Conservation (phyloP, 2,113 vertebrate species). For the Plotosus lineatus region DNA sequence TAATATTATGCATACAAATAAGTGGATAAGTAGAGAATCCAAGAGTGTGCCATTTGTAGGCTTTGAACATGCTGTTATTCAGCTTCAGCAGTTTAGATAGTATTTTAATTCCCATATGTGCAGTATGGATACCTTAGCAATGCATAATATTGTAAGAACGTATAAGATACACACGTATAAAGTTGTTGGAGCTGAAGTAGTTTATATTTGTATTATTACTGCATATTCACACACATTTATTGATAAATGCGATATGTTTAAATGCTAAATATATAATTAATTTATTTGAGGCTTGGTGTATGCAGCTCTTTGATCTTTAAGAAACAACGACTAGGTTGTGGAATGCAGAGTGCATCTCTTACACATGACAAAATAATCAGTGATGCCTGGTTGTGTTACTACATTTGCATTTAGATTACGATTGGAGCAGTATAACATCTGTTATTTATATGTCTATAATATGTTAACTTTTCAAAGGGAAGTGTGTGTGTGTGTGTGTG, state of each 20-base stretch:
- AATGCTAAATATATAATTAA: background rate
- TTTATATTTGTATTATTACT: background rate
- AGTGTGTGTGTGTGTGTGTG: too few species aligned
- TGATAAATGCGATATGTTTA: background rate
- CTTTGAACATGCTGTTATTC: background rate
- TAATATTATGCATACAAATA: background rate
- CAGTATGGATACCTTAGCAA: background rate
- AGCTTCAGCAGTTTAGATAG: too few species aligned
- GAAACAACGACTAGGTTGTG: background rate
- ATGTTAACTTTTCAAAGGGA: too few species aligned
- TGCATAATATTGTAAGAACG: background rate
- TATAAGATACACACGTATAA: background rate
- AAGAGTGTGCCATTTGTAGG: background rate
- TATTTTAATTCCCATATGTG: background rate
- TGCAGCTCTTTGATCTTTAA: background rate
- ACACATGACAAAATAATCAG: background rate
- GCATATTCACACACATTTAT: background rate
- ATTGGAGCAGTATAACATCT: background rate
- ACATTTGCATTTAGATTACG: slow-evolving; percentile 15
- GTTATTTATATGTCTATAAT: slow-evolving; percentile 3
- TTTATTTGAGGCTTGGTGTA: background rate
- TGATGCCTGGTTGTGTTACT: background rate
- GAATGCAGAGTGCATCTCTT: background rate
- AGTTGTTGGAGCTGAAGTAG: background rate
- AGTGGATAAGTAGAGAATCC: background rate